Percentiles rank a stretch among this genome's conserved stretches.
Evolutionary conservation across 2,113 vertebrate genomes (phyloP).

Genomic region (Rhinogobius similis): DNA sequence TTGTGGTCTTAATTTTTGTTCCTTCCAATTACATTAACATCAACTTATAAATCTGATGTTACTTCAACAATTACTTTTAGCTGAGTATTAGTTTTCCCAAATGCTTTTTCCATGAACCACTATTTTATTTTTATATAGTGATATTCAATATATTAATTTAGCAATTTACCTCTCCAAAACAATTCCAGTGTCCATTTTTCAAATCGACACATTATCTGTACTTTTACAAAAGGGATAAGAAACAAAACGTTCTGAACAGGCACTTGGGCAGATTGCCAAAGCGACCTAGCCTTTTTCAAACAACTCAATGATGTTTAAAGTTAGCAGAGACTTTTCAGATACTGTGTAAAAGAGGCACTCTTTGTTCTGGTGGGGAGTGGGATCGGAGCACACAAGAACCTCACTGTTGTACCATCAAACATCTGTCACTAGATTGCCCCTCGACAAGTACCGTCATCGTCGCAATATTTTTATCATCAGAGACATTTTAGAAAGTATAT

Average conservation of each 20-base stretch:
- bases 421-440: background rate
- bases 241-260: background rate
- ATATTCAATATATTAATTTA: too few species aligned
- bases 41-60: too few species aligned
- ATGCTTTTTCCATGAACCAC: too few species aligned
- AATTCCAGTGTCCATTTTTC: too few species aligned
- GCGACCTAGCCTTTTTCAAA: slow-evolving; percentile 13
- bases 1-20: too few species aligned
- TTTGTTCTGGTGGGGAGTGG: slow-evolving; percentile 1
- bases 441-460: too few species aligned
- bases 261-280: background rate
- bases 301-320: slow-evolving; percentile 28
- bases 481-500: background rate
- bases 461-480: background rate
- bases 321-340: background rate
- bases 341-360: slow-evolving; percentile 24
- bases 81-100: too few species aligned
- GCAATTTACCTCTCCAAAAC: too few species aligned
- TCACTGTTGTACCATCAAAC: background rate
- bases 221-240: background rate
- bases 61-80: too few species aligned
- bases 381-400: background rate
- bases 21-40: too few species aligned
- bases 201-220: too few species aligned
- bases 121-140: background rate